Base-by-base conservation (phyloP, 1,140 invertebrate species). In the Lanistes nyassanus region DNA sequence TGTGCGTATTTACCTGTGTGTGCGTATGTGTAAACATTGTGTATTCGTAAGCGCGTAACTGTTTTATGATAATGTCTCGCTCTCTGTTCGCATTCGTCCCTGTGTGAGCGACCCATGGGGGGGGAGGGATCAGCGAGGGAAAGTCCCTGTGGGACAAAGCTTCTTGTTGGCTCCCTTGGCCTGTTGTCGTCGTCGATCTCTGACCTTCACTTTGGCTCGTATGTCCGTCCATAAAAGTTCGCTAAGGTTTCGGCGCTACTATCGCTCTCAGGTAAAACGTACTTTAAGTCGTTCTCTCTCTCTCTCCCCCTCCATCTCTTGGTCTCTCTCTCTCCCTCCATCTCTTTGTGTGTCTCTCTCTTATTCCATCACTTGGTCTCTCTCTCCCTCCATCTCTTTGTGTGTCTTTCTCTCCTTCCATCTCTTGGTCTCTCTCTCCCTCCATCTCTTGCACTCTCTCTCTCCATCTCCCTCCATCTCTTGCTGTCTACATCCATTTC, bases 381-480 rank as follows among this genome's bases (percentile, higher is more conserved):
- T 60, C 58, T 60, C 7, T 60, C 23, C 23, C 6, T 31, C n/a
- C n/a, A n/a, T 9, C 58, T 6, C 58, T n/a, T n/a, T n/a, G n/a
- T n/a, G n/a, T n/a, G n/a, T n/a, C n/a, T n/a, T n/a, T n/a, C n/a
- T n/a, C 2, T 16, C 58, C 58, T n/a, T 62, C 23, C 11, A 13
- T n/a, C 58, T 62, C 58, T 31, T 31, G n/a, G 11, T 62, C 58
- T 62, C 58, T 62, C 58, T n/a, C 2, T n/a, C 23, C 34, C 58
- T 4, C 58, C n/a, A n/a, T 62, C 58, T 62, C 58, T n/a, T n/a
- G n/a, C n/a, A n/a, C 58, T 60, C 58, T 60, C 58, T 60, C 58
- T n/a, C 58, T 60, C 58, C 23, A 23, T 60, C 58, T 60, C n/a
- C n/a, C n/a, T n/a, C n/a, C n/a, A n/a, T n/a, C n/a, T n/a, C n/a